Conservation (phyloP, 2,113 vertebrate genomes). For the Chaetura pelagica region DNA sequence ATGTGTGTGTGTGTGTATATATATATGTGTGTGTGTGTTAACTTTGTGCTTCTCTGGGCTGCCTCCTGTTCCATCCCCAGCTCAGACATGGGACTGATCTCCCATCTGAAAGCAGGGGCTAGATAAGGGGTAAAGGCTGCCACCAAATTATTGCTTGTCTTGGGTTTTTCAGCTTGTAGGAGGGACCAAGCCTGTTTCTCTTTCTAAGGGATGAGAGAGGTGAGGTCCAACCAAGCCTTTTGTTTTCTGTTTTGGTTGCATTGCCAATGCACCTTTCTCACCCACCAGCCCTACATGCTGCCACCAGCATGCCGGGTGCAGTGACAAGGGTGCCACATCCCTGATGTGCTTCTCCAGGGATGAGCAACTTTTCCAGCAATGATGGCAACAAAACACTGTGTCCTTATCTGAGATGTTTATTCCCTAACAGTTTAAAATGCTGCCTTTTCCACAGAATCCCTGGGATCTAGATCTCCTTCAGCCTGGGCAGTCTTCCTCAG, state of each 20-base stretch:
- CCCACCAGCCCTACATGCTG: accelerated
- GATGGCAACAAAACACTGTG: neutral
- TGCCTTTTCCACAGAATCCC: neutral
- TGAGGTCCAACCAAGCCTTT: neutral
- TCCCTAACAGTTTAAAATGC: neutral
- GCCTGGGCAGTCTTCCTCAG: neutral
- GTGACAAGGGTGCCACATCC: accelerated
- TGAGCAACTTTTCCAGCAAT: neutral
- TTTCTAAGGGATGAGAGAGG: accelerated
- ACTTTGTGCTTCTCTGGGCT: neutral
- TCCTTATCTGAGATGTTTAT: neutral
- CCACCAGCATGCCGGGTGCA: accelerated
- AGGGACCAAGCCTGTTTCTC: neutral
- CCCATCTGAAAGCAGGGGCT: neutral
- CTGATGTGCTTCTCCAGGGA: accelerated
- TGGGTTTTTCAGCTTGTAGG: neutral
- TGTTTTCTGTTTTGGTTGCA: neutral
- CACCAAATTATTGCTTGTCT: neutral
- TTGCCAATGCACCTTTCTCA: neutral
- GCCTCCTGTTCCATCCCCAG: neutral
- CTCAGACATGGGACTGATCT: neutral
- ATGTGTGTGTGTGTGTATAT: neutral
- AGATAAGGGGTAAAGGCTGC: neutral
- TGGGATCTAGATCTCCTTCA: neutral
- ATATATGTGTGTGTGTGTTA: neutral